Percentiles rank a stretch among this genome's conserved stretches.
Evolutionary conservation across 2,797 vertebrate genomes (phyloP).

Genomic region (Tamandua tetradactyla): DNA sequence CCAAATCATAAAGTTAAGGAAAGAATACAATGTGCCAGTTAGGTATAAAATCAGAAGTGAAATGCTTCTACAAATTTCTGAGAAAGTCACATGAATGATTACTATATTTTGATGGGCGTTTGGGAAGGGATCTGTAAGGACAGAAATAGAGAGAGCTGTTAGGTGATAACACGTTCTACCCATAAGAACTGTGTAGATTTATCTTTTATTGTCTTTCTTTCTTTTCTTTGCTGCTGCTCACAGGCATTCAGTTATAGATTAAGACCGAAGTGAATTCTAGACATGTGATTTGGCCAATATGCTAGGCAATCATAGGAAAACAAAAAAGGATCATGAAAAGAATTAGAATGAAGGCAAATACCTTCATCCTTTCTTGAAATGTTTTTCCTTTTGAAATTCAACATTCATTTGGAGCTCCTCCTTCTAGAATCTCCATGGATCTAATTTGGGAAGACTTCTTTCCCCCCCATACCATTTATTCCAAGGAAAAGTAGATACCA

Average conservation of each 20-base stretch:
- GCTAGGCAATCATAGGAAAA: fast-evolving
- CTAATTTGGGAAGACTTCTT: background rate
- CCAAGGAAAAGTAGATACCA: background rate
- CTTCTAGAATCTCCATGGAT: background rate
- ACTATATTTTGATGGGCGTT: background rate
- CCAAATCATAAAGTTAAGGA: background rate
- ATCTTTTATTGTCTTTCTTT: background rate
- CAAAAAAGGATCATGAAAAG: no score
- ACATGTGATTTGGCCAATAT: fast-evolving
- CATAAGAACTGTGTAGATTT: fast-evolving
- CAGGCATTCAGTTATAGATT: background rate
- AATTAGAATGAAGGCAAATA: background rate
- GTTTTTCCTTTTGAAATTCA: background rate
- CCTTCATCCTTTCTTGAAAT: fast-evolving
- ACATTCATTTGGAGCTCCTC: fast-evolving
- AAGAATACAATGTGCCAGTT: background rate
- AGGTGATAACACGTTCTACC: background rate
- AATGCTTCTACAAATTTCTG: no score
- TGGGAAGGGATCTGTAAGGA: background rate
- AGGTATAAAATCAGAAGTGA: background rate
- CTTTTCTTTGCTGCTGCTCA: background rate
- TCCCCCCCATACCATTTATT: background rate
- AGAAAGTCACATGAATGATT: background rate
- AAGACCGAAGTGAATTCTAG: fast-evolving
- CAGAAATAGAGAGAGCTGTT: no score